These are phyloP conservation scores for Melanogrammus aeglefinus DNA, from an alignment of 2,797 vertebrate species.

Conservation along the genomic window DNA sequence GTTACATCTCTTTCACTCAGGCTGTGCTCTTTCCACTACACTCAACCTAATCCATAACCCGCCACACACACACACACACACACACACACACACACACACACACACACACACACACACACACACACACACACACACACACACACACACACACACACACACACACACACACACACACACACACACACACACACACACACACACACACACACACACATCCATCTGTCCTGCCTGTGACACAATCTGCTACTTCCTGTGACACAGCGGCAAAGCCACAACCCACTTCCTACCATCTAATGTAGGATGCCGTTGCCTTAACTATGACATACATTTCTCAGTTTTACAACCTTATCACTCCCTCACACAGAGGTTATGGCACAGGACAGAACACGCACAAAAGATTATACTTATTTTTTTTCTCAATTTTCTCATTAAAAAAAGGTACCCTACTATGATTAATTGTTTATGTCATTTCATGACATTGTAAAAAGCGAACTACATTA, in stretches of 20 bases:
- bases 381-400: background rate
- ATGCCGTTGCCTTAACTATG: background rate
- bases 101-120: conserved; percentile 27
- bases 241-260: conserved; percentile 75
- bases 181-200: conserved; percentile 30
- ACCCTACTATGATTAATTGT: background rate
- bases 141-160: conserved; percentile 29
- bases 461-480: background rate
- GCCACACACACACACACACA: conserved; percentile 28
- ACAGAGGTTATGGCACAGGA: background rate
- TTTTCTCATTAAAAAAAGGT: background rate
- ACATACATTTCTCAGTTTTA: background rate
- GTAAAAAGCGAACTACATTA: background rate
- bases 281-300: conserved; percentile 72
- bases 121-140: conserved; percentile 45
- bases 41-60: conserved; percentile 4
- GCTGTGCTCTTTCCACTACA: background rate
- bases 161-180: conserved; percentile 29
- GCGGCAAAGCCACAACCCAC: conserved; percentile 61
- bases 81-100: conserved; percentile 32
- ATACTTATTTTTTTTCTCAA: too few relatives aligned
- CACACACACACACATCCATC: conserved; percentile 52
- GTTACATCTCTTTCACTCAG: conserved; percentile 8
- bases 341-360: background rate
- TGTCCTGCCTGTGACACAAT: conserved; percentile 70